These are phyloP conservation scores for Corydoras sp. DNA, from an alignment of 2,113 vertebrate species.

Conservation along the genomic window DNA sequence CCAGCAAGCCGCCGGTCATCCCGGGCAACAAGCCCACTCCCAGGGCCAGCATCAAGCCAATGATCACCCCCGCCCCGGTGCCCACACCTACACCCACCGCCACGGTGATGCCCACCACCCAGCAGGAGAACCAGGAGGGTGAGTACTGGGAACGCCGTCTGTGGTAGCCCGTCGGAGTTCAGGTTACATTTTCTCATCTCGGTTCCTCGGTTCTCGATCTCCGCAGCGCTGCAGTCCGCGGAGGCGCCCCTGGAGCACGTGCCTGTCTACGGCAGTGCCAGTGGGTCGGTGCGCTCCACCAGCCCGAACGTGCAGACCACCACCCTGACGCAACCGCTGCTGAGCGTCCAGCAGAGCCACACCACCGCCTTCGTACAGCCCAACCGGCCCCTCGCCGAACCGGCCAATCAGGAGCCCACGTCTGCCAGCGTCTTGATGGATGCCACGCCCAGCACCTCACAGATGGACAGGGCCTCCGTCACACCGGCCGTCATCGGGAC, in stretches of 20 bases:
- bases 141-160: conserved; percentile 11
- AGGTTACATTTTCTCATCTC: not conserved
- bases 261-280: conserved; percentile 86
- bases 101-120: conserved; percentile 97
- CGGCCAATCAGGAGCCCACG: conserved; percentile 76
- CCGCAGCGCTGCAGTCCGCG: conserved; percentile 79
- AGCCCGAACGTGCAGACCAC: conserved; percentile 91
- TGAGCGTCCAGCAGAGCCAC: conserved; percentile 85
- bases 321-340: conserved; percentile 75
- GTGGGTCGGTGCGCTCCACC: conserved; percentile 93
- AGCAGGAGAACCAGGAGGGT: conserved; percentile 95
- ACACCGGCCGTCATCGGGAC: conserved; percentile 86
- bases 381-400: conserved; percentile 77
- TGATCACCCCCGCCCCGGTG: conserved; percentile 91
- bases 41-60: conserved; percentile 93
- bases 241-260: conserved; percentile 90
- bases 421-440: conserved; percentile 73
- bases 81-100: conserved; percentile 94
- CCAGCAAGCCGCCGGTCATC: conserved; percentile 86
- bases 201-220: conserved; percentile 15
- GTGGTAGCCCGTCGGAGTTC: not conserved
- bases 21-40: conserved; percentile 92
- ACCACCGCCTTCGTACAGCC: conserved; percentile 96
- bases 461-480: conserved; percentile 86
- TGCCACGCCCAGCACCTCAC: conserved; percentile 76